phyloP scores from a whole-genome alignment of 2,888 invertebrate species.

The Eristalis arbustorum region DNA sequence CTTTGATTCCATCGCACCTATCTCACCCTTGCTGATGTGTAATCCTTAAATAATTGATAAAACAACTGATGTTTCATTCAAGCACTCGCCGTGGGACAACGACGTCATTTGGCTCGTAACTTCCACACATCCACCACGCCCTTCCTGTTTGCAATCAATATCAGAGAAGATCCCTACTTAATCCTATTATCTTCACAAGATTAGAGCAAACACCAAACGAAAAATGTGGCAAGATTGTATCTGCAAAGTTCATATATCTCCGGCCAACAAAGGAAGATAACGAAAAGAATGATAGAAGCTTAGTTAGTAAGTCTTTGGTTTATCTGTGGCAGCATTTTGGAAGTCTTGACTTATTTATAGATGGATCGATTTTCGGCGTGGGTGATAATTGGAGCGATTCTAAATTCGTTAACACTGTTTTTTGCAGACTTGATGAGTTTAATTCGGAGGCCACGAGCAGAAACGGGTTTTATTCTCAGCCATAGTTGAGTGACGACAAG shows the following conservation, averaged over 20 bases:
- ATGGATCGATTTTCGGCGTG: not conserved
- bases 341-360: conserved; percentile 1
- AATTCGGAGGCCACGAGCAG: not conserved
- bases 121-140: not conserved
- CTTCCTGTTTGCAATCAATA: not conserved
- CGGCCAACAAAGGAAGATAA: not conserved
- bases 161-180: not conserved
- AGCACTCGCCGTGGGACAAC: not conserved
- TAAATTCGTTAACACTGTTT: not conserved
- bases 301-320: not conserved
- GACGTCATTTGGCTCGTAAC: too few relatives aligned
- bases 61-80: not conserved
- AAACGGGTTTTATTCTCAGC: not conserved
- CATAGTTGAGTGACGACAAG: not conserved
- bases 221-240: conserved; percentile 6
- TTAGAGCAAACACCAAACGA: not conserved
- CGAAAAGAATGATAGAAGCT: not conserved
- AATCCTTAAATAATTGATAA: conserved; percentile 38
- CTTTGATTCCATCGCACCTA: not conserved
- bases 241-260: conserved; percentile 1
- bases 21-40: not conserved
- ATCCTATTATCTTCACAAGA: conserved; percentile 7
- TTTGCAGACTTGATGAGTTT: not conserved
- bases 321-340: not conserved
- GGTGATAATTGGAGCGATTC: conserved; percentile 21